Base-by-base conservation (phyloP, 2,113 vertebrate species). In the Smithornis capensis region DNA sequence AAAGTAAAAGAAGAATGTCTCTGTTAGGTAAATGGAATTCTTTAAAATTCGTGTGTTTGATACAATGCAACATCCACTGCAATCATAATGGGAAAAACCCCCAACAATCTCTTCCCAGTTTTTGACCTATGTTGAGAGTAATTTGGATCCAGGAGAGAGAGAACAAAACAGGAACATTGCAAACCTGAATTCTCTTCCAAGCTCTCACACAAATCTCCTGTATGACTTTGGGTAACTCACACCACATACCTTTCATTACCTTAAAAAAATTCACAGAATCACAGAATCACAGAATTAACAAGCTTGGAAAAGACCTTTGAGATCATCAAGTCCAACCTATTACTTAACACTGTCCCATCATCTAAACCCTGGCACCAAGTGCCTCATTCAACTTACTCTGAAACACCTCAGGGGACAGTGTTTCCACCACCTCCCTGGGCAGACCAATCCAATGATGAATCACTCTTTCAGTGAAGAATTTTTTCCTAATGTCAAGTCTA, bases 61-160 rank as follows among this genome's bases (percentile, higher is more conserved):
- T 40, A 63, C 6, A 49, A 71, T 86, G 16, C 8, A 73, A 68
- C 5, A 64, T 23, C 40, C 15, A 42, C 19, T 60, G 56, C 74
- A 7, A 64, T 80, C 3, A 14, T 14, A 12, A 14, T n/a, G 22
- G 42, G 14, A 38, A 57, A 53, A 60, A 1, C 8, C 0, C 0
- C 23, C 60, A 53, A 25, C 12, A 42, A 19, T 27, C 17, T 87
- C 24, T 68, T 78, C 28, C 5, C 14, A 59, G 23, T 12, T 89
- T 91, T 67, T 89, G 33, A 60, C 23, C 47, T 29, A 5, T 29
- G 9, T 25, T 67, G 55, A 88, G 33, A 86, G 19, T 3, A 22
- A 22, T 24, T 16, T 7, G 10, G 28, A 86, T 15, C n/a, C 37
- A 90, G n/a, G 85, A 67, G 19, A 49, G 0, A 82, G 31, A 62